Evolutionary conservation across 2,888 invertebrate species (phyloP).

Genomic region (Acanthoscelides obtectus): DNA sequence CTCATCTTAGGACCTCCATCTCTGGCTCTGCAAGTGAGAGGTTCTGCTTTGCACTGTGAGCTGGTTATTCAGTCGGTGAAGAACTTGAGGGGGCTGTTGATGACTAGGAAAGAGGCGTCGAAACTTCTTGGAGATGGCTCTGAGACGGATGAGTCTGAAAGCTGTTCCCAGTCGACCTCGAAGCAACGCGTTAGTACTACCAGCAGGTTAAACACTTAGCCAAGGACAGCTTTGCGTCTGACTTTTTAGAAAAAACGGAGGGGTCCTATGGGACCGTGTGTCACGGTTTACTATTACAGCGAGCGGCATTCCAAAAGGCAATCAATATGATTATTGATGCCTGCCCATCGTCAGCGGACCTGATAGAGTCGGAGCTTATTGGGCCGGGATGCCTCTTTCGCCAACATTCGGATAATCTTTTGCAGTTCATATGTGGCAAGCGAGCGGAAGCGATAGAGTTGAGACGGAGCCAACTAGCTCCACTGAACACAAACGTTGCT

Average conservation of each 20-base stretch:
- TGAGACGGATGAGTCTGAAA: too few species aligned
- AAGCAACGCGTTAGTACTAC: neutral
- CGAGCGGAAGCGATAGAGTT: neutral
- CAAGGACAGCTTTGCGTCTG: neutral
- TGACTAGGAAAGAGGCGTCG: too few species aligned
- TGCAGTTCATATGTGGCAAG: neutral
- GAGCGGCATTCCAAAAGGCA: too few species aligned
- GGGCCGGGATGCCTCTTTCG: neutral
- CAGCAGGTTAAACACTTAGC: too few species aligned
- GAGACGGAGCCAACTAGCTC: neutral
- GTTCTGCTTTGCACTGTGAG: too few species aligned
- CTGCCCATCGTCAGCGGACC: conserved; percentile 4
- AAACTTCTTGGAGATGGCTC: too few species aligned
- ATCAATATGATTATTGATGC: too few species aligned
- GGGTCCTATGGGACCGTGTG: too few species aligned
- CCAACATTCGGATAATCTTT: neutral
- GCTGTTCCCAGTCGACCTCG: neutral
- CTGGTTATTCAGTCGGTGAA: too few species aligned
- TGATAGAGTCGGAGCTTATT: neutral
- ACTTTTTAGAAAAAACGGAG: neutral
- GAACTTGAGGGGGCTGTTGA: too few species aligned
- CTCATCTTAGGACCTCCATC: conserved; percentile 1
- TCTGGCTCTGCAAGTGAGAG: neutral
- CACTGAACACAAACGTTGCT: neutral
- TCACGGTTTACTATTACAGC: too few species aligned